phyloP scores from a whole-genome alignment of 2,888 invertebrate species.

The Creontiades dilutus region DNA sequence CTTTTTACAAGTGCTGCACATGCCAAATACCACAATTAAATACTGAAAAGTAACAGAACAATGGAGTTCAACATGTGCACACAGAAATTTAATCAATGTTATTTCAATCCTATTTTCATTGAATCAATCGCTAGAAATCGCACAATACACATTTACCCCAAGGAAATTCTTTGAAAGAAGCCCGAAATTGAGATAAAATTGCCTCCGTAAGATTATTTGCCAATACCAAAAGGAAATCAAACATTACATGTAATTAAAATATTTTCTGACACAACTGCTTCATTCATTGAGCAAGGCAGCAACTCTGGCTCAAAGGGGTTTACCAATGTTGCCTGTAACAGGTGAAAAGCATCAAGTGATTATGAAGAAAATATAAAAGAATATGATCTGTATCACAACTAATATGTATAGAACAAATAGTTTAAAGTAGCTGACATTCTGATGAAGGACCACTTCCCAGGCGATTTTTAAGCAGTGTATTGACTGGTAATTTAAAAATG shows the following conservation, averaged over 20 bases:
- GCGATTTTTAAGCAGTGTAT: too few species aligned
- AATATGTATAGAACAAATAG: too few species aligned
- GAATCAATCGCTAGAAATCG: neutral
- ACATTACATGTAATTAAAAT: neutral
- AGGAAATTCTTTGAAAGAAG: neutral
- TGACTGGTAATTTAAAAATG: too few species aligned
- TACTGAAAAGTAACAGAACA: neutral
- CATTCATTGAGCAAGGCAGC: slow-evolving; percentile 32
- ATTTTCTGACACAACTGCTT: slow-evolving; percentile 26
- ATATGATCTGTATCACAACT: too few species aligned
- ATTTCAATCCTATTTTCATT: neutral
- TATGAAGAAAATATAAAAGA: neutral
- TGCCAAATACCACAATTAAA: neutral
- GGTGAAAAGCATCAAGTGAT: neutral
- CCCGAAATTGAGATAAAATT: neutral
- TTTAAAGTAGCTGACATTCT: too few species aligned
- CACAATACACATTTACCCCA: neutral
- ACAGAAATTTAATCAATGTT: neutral
- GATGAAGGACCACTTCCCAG: too few species aligned
- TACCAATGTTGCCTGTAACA: slow-evolving; percentile 36
- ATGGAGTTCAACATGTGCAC: neutral
- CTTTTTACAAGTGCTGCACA: too few species aligned
- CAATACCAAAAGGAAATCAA: too few species aligned
- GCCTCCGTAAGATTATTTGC: neutral
- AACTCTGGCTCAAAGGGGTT: slow-evolving; percentile 12